Conservation (phyloP, 2,113 vertebrate species). For the Cyprinus carpio region DNA sequence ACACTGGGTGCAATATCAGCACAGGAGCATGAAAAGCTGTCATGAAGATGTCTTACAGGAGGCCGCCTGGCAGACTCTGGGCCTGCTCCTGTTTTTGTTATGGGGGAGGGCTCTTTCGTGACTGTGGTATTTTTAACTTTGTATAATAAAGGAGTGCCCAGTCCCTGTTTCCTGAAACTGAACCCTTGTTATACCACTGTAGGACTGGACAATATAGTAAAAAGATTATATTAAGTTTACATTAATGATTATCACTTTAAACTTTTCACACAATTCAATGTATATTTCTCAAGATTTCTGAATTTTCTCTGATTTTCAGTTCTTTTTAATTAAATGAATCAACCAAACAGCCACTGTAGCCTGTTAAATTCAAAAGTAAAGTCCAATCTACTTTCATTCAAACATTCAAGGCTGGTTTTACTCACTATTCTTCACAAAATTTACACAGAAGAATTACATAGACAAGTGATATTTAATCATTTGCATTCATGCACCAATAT, state of each 20-base stretch:
- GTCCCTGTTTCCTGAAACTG: constrained; percentile 49
- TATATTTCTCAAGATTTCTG: background rate
- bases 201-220: background rate
- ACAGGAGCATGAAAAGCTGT: background rate
- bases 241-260: background rate
- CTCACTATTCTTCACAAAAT: background rate
- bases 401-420: background rate
- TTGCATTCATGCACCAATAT: background rate
- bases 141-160: constrained; percentile 50
- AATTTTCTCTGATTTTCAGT: background rate
- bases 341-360: background rate
- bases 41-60: constrained; percentile 36
- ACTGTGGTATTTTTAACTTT: constrained; percentile 58
- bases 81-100: constrained; percentile 42
- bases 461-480: background rate
- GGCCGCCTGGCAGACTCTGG: constrained; percentile 22
- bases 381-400: too few relatives aligned
- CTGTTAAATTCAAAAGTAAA: background rate
- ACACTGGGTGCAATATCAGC: constrained; percentile 1
- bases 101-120: constrained; percentile 42
- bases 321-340: background rate
- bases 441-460: background rate
- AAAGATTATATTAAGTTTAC: background rate
- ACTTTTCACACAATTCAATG: background rate
- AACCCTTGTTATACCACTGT: background rate